phyloP scores from a whole-genome alignment of 2,113 vertebrate genomes.

The Lucifuga dentata region DNA sequence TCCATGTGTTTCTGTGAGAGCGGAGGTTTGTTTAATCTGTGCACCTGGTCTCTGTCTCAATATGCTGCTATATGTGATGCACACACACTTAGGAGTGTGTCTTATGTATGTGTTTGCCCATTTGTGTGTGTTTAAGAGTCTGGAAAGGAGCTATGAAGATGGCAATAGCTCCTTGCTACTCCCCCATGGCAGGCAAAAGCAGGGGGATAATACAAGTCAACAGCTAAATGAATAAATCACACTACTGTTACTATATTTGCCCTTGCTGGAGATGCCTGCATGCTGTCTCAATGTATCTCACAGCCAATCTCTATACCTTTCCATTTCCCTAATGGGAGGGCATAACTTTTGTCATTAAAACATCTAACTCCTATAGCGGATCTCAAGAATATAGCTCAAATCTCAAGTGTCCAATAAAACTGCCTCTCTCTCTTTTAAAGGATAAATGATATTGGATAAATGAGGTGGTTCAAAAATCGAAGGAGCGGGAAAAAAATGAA shows the following conservation, averaged over 20 bases:
- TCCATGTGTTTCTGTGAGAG: constrained; percentile 34
- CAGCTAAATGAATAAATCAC: constrained; percentile 50
- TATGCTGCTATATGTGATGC: neutral
- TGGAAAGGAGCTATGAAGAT: constrained; percentile 28
- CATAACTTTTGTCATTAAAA: constrained; percentile 61
- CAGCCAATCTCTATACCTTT: constrained; percentile 36
- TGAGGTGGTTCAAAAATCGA: constrained; percentile 56
- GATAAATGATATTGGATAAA: constrained; percentile 62
- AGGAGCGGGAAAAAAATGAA: constrained; percentile 22
- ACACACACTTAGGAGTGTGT: neutral
- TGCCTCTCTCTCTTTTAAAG: constrained; percentile 40
- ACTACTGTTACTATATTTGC: constrained; percentile 27
- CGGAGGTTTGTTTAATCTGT: constrained; percentile 41
- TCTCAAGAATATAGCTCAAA: constrained; percentile 55
- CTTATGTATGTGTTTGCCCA: no score
- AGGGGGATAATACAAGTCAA: constrained; percentile 44
- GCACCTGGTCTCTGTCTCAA: constrained; percentile 13
- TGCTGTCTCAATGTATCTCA: constrained; percentile 33
- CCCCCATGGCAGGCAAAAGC: constrained; percentile 19
- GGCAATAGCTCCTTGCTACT: constrained; percentile 4
- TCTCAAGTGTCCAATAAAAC: constrained; percentile 52
- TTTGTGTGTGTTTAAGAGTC: constrained; percentile 14
- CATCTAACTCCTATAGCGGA: constrained; percentile 34
- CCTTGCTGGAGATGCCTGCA: constrained; percentile 27
- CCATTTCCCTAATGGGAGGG: constrained; percentile 45